Conservation (phyloP, 2,888 invertebrate genomes). For the Xestobium rufovillosum region DNA sequence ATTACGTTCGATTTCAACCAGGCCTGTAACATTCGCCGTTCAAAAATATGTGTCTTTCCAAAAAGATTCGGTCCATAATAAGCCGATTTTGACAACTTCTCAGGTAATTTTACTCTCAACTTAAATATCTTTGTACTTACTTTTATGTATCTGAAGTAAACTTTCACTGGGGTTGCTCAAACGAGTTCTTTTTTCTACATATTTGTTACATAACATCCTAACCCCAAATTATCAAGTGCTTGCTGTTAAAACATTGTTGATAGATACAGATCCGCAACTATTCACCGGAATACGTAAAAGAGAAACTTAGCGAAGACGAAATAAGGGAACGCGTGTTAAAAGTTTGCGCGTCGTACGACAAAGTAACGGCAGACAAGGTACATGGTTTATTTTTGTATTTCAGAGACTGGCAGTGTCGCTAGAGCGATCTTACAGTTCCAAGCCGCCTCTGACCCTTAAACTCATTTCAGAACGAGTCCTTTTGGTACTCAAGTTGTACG, state of each 20-base stretch:
- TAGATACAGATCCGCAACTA: slow-evolving; percentile 34
- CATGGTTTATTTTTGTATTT: slow-evolving; percentile 40
- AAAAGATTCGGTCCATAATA: slow-evolving; percentile 16
- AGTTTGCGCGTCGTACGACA: slow-evolving; percentile 84
- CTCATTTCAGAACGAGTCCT: slow-evolving; percentile 83
- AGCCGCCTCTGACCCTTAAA: slow-evolving; percentile 72
- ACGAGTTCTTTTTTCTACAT: no score
- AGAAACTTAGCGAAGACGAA: slow-evolving; percentile 54
- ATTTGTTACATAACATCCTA: not conserved
- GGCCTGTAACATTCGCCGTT: slow-evolving; percentile 20
- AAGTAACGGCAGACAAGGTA: slow-evolving; percentile 83
- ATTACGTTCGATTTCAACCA: slow-evolving; percentile 24
- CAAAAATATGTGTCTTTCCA: slow-evolving; percentile 22
- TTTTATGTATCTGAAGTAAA: no score
- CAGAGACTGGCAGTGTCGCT: slow-evolving; percentile 59
- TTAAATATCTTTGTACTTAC: no score
- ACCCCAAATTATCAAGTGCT: no score
- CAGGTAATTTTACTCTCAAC: slow-evolving; percentile 33
- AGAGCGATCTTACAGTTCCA: slow-evolving; percentile 65
- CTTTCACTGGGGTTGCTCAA: no score
- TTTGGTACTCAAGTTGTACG: slow-evolving; percentile 93
- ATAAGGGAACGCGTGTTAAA: slow-evolving; percentile 76
- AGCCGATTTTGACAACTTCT: slow-evolving; percentile 18
- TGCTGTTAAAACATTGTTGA: no score
- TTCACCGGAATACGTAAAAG: slow-evolving; percentile 38